Evolutionary conservation across 1,140 invertebrate genomes (phyloP), one percentile per base, ranked within the genome.

Genomic region (Leptinotarsa defecta): DNA sequence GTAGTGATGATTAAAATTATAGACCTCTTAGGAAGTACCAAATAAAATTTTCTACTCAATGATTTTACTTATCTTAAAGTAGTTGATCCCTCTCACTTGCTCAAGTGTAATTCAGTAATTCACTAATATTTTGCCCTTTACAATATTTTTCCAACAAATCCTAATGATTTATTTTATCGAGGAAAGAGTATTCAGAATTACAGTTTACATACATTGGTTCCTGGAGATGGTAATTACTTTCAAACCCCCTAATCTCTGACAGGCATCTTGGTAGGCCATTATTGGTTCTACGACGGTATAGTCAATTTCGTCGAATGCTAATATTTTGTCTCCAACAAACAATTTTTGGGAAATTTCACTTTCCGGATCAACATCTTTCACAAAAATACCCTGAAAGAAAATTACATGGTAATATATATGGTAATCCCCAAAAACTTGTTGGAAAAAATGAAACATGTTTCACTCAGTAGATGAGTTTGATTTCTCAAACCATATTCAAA

Each of bases 271-370:
- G 74, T 83, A 84, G 48, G 84, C 83, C 43, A 80, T 76, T 74
- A 81, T 74, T 22, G 81, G 80, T 75, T 84, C 82, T 74, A 85
- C 81, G 71, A 79, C 79, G 15, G 81, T 81, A 74, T 83, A 81
- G 79, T 85, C 84, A 13, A 81, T 79, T 48, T 85, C 82, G 73
- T 85, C 83, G 75, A 85, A 78, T 48, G 80, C 82, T 43, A 85
- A 78, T 68, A 85, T 82, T 74, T 84, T 83, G 74, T 85, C 84
- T 8, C 82, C 84, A 15, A 76, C 73, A 20, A 76, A 79, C 24
- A 85, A 67, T 76, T 81, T 84, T 73, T 82, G 80, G 75, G 78
- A 83, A 15, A 84, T 80, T 62, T 80, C 79, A n/a, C 83, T 82
- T 68, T 83, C 79, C 64, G 80, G 73, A 74, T 85, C 79, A 0